These are phyloP conservation scores for Paracentrotus lividus DNA, from an alignment of 53 echinoderm and acorn worm genomes.

Conservation along the genomic window DNA sequence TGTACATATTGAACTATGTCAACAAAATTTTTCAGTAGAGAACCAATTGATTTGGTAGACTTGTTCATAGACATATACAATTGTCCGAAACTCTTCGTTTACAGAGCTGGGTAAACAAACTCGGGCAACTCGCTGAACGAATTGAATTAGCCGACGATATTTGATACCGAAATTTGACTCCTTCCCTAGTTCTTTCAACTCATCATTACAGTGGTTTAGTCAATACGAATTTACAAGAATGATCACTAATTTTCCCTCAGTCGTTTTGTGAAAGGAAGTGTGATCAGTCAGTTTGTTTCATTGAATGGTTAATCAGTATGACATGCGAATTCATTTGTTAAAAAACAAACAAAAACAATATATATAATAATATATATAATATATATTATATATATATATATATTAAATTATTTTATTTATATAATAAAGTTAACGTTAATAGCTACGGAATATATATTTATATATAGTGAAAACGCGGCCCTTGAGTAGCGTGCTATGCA, in stretches of 20 bases:
- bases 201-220: constrained; percentile 5
- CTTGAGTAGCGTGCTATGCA: no score
- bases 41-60: background rate
- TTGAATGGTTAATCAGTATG: background rate
- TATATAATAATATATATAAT: no score
- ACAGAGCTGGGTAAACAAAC: constrained; percentile 43
- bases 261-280: background rate
- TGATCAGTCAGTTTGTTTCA: background rate
- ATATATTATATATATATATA: no score
- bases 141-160: constrained; percentile 59
- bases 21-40: no score
- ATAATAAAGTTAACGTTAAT: no score
- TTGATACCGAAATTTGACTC: constrained; percentile 33
- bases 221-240: constrained; percentile 45
- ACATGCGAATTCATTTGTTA: background rate
- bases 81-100: no score
- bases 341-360: no score
- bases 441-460: no score
- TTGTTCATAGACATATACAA: no score
- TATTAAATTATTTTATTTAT: no score
- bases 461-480: no score
- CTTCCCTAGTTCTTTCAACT: constrained; percentile 11
- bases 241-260: constrained; percentile 41
- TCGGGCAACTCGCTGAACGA: constrained; percentile 38
- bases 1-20: no score